A percentile compares a stretch with the other conserved stretches of the same genome.
Conservation (phyloP, 2,797 vertebrate genomes). For the Phataginus tetradactyla region DNA sequence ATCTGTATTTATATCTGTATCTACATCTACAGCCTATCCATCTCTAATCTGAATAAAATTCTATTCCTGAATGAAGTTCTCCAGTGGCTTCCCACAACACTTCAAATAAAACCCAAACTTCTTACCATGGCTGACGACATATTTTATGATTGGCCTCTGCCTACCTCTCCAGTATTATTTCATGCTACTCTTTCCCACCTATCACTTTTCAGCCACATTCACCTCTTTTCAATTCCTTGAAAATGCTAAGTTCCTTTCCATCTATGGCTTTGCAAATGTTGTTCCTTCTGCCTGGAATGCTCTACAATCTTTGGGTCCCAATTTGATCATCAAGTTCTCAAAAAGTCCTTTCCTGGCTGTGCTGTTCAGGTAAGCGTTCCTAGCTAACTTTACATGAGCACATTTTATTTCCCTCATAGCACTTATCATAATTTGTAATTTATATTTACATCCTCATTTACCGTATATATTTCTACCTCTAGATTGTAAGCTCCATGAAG, state of each 20-base stretch:
- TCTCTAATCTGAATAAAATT: too few relatives aligned
- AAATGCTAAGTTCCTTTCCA: constrained; percentile 25
- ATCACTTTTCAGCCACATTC: background rate
- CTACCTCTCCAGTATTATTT: background rate
- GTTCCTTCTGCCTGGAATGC: background rate
- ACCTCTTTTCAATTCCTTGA: constrained; percentile 31
- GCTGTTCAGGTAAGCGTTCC: constrained; percentile 1
- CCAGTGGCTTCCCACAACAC: background rate
- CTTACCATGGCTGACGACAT: background rate
- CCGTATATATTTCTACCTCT: background rate
- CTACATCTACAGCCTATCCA: background rate
- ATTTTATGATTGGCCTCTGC: background rate
- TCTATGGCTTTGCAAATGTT: background rate
- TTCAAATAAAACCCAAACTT: constrained; percentile 6
- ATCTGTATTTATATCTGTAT: background rate
- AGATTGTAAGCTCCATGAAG: background rate
- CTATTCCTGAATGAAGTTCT: constrained; percentile 6
- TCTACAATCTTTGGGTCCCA: background rate
- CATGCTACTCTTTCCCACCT: background rate
- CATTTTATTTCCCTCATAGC: background rate
- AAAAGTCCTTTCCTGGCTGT: background rate
- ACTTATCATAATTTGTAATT: background rate
- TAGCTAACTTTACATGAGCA: background rate
- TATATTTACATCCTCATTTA: background rate
- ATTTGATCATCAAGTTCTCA: background rate